A percentile compares a stretch with the other conserved stretches of the same genome.
Conservation (phyloP, 1,140 invertebrate genomes). For the Calliphora vicina region DNA sequence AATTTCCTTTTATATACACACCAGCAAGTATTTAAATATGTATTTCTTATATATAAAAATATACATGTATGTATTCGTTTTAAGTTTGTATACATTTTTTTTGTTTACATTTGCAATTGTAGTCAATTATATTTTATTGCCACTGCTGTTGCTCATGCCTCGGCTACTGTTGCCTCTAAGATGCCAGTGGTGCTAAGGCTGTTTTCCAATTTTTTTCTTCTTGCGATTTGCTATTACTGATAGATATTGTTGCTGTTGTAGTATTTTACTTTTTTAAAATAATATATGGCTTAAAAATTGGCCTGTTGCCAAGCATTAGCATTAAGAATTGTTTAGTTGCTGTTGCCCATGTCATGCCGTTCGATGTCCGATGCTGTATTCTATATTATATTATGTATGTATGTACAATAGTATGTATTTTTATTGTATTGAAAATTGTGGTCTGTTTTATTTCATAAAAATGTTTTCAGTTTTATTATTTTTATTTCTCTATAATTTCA, state of each 20-base stretch:
- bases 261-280: not conserved
- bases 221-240: not conserved
- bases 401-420: not conserved
- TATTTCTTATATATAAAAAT: not conserved
- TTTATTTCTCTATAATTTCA: not conserved
- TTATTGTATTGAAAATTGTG: conserved; percentile 4
- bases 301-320: conserved; percentile 17
- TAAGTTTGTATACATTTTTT: not conserved
- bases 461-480: conserved; percentile 9
- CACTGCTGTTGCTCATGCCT: not conserved
- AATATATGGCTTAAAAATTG: conserved; percentile 15
- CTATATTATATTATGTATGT: not conserved
- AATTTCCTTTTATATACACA: not conserved
- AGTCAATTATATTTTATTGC: conserved; percentile 3
- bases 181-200: not conserved
- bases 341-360: not conserved
- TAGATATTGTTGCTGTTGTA: conserved; percentile 1
- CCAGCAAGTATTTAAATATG: not conserved
- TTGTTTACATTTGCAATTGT: not conserved
- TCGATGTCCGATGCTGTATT: not conserved
- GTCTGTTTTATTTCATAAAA: conserved; percentile 32
- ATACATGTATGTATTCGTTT: not conserved
- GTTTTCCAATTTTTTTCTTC: not conserved
- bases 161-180: not conserved
- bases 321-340: conserved; percentile 20